Evolutionary conservation across 1,140 invertebrate species (phyloP), one percentile per base, ranked within the genome.

Genomic region (Coelopa frigida): DNA sequence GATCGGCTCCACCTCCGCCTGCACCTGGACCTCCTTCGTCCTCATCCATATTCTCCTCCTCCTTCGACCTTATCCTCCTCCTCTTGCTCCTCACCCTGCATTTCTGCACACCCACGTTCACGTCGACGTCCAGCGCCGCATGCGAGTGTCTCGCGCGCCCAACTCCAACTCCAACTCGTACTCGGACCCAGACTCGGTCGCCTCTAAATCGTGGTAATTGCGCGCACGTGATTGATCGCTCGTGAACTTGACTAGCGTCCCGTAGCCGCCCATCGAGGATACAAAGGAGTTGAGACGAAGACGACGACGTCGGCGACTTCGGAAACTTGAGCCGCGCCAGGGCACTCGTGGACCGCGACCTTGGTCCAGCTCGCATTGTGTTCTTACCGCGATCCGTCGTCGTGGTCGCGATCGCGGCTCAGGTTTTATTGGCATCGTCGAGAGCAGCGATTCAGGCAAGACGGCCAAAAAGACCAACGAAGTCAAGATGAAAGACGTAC

Each of bases 161-260:
- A 14, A 35, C 6, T 33, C 3, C 17, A 17, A n/a, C n/a, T n/a
- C n/a, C n/a, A n/a, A n/a, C n/a, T 44, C 4, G 20, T 26, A 26
- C 23, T 37, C 23, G 11, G 38, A 36, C n/a, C 20, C n/a, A 12
- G 22, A 15, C 38, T 37, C 27, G 23, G 24, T 35, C 35, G 39
- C 39, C 39, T 45, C 29, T 46, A 50, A 50, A 45, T 45, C 46
- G 36, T 46, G 43, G 48, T 50, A 50, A 50, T 50, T 50, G 48
- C 48, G 32, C 31, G 33, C 43, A 45, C 48, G 48, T 50, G 48
- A 50, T 50, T 50, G 43, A 50, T 50, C 48, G 44, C 36, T 42
- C 23, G 44, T 46, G 36, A 33, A 46, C 39, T n/a, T 26, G 40
- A 14, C 14, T 36, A 27, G 15, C 27, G 35, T 10, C 32, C 26